phyloP scores from a whole-genome alignment of 2,888 invertebrate genomes.

The Apodemia hepburni region DNA sequence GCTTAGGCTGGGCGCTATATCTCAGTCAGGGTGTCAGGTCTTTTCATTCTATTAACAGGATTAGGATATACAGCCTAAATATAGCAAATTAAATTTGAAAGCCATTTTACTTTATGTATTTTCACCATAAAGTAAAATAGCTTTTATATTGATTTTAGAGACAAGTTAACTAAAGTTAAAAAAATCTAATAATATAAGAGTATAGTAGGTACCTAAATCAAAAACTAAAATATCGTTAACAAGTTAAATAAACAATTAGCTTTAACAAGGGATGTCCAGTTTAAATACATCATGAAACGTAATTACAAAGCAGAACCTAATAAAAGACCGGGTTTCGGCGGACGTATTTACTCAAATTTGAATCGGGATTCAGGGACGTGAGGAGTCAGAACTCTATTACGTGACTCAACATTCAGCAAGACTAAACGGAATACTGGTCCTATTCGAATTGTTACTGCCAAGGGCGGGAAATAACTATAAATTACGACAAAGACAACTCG shows the following conservation, averaged over 20 bases:
- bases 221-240: constrained; percentile 23
- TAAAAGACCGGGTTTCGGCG: constrained; percentile 46
- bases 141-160: too few relatives aligned
- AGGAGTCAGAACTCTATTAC: constrained; percentile 64
- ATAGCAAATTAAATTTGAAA: too few relatives aligned
- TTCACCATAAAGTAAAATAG: too few relatives aligned
- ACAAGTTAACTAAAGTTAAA: too few relatives aligned
- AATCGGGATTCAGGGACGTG: constrained; percentile 54
- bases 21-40: too few relatives aligned
- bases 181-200: too few relatives aligned
- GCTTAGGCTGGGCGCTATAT: too few relatives aligned
- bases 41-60: too few relatives aligned
- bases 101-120: too few relatives aligned
- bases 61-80: too few relatives aligned
- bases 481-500: constrained; percentile 75
- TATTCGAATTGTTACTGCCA: constrained; percentile 59
- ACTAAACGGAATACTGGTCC: constrained; percentile 40
- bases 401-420: constrained; percentile 60
- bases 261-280: constrained; percentile 47
- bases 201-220: background rate
- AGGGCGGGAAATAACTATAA: constrained; percentile 75
- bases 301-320: constrained; percentile 55
- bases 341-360: constrained; percentile 70
- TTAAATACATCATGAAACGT: constrained; percentile 51
- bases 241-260: constrained; percentile 41